Evolutionary conservation across 2,113 vertebrate genomes (phyloP).

Genomic region (Brachyhypopomus gauderio): DNA sequence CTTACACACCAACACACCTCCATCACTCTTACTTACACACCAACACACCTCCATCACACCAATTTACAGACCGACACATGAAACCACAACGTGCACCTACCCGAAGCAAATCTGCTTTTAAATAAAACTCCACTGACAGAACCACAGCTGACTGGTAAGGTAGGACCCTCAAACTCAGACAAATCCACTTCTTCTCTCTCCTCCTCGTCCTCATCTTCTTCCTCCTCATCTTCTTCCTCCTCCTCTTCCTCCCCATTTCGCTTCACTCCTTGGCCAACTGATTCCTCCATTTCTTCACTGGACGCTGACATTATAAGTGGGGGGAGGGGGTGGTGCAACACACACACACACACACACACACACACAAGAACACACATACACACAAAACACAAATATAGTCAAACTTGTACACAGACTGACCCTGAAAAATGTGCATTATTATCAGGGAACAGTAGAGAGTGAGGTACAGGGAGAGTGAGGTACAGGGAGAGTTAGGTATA

Average conservation of each 20-base stretch:
- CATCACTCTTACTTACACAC: too few species aligned
- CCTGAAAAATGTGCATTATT: too few species aligned
- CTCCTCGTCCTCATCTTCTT: neutral
- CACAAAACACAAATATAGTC: too few species aligned
- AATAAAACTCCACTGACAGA: constrained; percentile 56
- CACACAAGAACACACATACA: too few species aligned
- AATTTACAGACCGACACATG: too few species aligned
- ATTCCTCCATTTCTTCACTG: neutral
- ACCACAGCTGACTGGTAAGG: constrained; percentile 65
- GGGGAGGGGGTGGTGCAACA: neutral
- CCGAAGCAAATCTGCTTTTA: constrained; percentile 64
- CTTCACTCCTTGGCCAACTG: neutral
- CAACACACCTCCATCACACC: too few species aligned
- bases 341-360: too few species aligned
- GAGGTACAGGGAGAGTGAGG: too few species aligned
- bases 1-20: too few species aligned
- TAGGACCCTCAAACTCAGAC: neutral
- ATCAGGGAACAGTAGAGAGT: too few species aligned
- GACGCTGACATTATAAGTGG: neutral
- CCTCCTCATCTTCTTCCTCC: constrained; percentile 24
- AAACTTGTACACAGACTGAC: too few species aligned
- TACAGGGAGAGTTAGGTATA: too few species aligned
- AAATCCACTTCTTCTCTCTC: neutral
- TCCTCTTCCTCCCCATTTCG: neutral
- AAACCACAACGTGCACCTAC: constrained; percentile 47